Percentiles rank a stretch among this genome's conserved stretches.
Evolutionary conservation across 2,888 invertebrate species (phyloP).

Genomic region (Willowsia nigromaculata): DNA sequence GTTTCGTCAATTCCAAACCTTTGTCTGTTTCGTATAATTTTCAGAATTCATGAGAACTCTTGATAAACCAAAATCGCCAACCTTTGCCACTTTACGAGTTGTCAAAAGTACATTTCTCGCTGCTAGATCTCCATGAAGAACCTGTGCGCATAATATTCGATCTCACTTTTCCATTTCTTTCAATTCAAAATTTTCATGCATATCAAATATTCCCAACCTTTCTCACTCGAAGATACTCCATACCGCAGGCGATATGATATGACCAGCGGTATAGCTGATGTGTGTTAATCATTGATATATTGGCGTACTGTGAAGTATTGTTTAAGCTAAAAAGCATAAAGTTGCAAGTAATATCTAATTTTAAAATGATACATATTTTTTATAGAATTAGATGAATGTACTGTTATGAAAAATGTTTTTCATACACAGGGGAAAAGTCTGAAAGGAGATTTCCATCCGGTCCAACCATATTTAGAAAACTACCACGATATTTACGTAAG

Average conservation of each 20-base stretch:
- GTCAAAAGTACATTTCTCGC: constrained; percentile 70
- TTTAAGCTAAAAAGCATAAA: background rate
- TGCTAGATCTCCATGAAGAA: constrained; percentile 73
- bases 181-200: no score
- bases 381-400: background rate
- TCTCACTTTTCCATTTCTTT: no score
- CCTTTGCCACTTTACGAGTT: constrained; percentile 63
- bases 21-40: constrained; percentile 71
- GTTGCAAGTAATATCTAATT: background rate
- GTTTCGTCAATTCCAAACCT: no score
- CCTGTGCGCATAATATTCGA: no score
- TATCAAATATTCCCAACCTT: no score
- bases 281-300: constrained; percentile 52
- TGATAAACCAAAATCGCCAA: constrained; percentile 72
- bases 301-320: constrained; percentile 27
- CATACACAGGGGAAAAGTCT: constrained; percentile 37
- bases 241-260: constrained; percentile 72
- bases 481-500: constrained; percentile 43
- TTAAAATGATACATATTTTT: no score
- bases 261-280: constrained; percentile 69
- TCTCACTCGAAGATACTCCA: constrained; percentile 63
- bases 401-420: background rate
- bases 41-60: constrained; percentile 61
- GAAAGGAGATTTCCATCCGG: constrained; percentile 41
- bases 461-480: constrained; percentile 53